Evolutionary conservation across 1,140 invertebrate genomes (phyloP).

Genomic region (Wiebesia pumilae): DNA sequence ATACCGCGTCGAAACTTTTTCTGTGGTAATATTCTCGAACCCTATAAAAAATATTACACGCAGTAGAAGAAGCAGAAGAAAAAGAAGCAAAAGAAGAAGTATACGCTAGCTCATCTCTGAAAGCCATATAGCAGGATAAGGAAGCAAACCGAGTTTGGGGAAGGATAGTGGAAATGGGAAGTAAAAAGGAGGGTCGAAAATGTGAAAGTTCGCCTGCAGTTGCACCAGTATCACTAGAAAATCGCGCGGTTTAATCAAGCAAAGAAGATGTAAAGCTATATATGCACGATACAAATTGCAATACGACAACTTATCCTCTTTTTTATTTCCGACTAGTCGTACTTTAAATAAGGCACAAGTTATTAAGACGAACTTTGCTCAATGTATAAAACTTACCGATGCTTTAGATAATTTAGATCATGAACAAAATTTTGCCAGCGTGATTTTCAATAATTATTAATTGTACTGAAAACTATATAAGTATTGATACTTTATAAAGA

Average conservation of each 20-base stretch:
- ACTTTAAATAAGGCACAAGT: no score
- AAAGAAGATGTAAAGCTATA: slow-evolving; percentile 57
- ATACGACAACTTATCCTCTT: background rate
- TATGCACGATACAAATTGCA: background rate
- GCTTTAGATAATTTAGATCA: no score
- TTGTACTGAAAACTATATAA: no score
- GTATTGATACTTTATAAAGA: no score
- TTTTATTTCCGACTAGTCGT: no score
- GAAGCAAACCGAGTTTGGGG: background rate
- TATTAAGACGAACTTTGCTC: no score
- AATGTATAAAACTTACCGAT: no score
- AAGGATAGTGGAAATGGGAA: slow-evolving; percentile 6
- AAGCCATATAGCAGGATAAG: background rate
- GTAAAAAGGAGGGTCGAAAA: slow-evolving; percentile 17
- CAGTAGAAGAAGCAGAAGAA: background rate
- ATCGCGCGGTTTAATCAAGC: slow-evolving; percentile 66
- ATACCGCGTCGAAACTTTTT: slow-evolving; percentile 14
- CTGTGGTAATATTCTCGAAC: slow-evolving; percentile 11
- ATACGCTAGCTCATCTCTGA: slow-evolving; percentile 4
- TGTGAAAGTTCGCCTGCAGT: slow-evolving; percentile 51
- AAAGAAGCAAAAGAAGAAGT: slow-evolving; percentile 17
- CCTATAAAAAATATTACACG: slow-evolving; percentile 1
- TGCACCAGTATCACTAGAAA: slow-evolving; percentile 48
- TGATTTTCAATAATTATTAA: no score
- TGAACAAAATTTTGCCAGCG: no score